phyloP scores from a whole-genome alignment of 2,888 invertebrate species.

The Furcula furcula region DNA sequence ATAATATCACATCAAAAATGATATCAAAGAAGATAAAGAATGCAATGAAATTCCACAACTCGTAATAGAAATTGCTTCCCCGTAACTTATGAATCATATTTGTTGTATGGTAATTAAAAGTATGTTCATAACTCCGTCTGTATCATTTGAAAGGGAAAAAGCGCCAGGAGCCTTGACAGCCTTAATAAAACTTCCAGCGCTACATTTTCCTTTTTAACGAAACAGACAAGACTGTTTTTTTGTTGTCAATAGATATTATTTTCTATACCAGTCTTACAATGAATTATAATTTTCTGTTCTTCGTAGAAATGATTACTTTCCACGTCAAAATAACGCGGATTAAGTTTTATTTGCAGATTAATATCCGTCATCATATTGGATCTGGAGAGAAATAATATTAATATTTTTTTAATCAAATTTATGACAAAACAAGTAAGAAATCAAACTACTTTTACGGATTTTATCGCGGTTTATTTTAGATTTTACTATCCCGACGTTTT shows the following conservation, averaged over 20 bases:
- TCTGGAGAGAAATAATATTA: conserved; percentile 1
- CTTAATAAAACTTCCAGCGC: conserved; percentile 12
- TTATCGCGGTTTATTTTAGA: no score
- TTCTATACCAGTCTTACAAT: conserved; percentile 19
- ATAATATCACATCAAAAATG: no score
- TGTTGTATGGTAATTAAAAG: conserved; percentile 32
- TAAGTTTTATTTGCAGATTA: conserved; percentile 22
- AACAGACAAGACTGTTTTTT: conserved; percentile 17
- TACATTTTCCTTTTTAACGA: conserved; percentile 14
- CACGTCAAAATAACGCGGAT: conserved; percentile 13
- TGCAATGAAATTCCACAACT: not conserved
- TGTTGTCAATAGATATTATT: conserved; percentile 20
- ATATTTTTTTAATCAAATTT: no score
- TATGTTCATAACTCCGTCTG: conserved; percentile 20
- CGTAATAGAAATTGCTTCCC: not conserved
- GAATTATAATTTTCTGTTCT: conserved; percentile 18
- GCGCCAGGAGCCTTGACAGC: conserved; percentile 6
- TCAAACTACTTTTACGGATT: no score
- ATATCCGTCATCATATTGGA: conserved; percentile 14
- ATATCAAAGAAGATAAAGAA: not conserved
- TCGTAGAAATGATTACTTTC: conserved; percentile 32
- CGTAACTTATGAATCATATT: not conserved
- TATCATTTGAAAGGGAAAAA: conserved; percentile 18
- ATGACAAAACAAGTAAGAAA: no score
- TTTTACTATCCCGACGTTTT: no score